Evolutionary conservation across 2,113 vertebrate genomes (phyloP).

Genomic region (Coptodon rendalli): DNA sequence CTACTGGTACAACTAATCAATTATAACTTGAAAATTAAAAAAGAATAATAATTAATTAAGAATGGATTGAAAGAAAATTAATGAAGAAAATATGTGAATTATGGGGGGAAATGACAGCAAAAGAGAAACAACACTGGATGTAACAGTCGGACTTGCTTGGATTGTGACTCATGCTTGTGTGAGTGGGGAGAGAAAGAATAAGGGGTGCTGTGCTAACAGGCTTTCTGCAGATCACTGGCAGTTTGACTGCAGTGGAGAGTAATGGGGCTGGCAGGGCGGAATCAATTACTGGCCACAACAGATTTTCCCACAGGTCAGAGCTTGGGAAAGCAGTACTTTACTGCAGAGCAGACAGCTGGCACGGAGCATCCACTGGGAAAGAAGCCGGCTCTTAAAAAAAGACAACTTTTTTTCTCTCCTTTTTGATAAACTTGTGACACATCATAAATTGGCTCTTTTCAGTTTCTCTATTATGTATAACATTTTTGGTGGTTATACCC

Average conservation of each 20-base stretch:
- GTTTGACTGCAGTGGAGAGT: conserved; percentile 88
- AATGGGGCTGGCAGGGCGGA: conserved; percentile 99
- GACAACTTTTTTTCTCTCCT: conserved; percentile 66
- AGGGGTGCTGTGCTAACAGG: conserved; percentile 54
- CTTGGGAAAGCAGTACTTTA: conserved; percentile 90
- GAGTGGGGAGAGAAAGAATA: conserved; percentile 8
- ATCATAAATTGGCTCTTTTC: conserved; percentile 66
- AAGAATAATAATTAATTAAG: neutral
- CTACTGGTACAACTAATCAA: neutral
- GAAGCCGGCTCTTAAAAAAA: conserved; percentile 59
- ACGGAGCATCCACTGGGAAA: conserved; percentile 80
- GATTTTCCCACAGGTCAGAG: conserved; percentile 98
- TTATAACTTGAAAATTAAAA: neutral
- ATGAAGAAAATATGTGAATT: neutral
- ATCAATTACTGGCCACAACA: conserved; percentile 99
- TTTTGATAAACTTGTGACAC: conserved; percentile 73
- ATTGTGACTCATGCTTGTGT: conserved; percentile 40
- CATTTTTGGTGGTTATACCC: conserved; percentile 33
- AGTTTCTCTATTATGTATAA: conserved; percentile 63
- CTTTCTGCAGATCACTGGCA: conserved; percentile 87
- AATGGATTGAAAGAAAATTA: neutral
- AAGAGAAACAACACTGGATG: neutral
- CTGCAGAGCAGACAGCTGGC: conserved; percentile 83
- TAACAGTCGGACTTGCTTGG: neutral
- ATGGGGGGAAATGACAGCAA: neutral